Evolutionary conservation across 2,888 invertebrate genomes (phyloP), one percentile per base, ranked within the genome.

Genomic region (Aricia artaxerxes): DNA sequence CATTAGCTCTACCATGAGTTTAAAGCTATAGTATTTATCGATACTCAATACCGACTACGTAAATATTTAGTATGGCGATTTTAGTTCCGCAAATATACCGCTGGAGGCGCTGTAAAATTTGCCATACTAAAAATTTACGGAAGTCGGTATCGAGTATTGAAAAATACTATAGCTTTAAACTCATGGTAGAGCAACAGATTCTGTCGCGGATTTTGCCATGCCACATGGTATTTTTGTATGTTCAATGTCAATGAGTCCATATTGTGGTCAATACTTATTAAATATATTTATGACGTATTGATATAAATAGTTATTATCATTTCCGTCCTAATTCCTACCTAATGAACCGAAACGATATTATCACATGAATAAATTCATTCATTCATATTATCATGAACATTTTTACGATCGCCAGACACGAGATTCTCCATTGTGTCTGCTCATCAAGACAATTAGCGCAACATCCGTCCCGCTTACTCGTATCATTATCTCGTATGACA

Each of bases 381-480:
- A 69, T 69, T 69, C 69, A 69, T 61, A 11, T 64, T 11, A 38
- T 35, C 31, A 69, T 69, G 69, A 69, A 38, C 11, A 69, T 69
- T 69, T 69, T 38, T 38, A 69, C 69, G 35, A 69, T 69, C 69
- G 35, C 44, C 73, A 44, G 73, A 73, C 73, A n/a, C 16, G 31
- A 73, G 75, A 57, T 35, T 35, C 53, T 35, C 76, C 76, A 35
- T 76, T 76, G 75, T 75, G 78, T 73, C 73, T 73, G 73, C 78
- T 78, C 78, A 78, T 73, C 73, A 73, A 78, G 73, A 75, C 57
- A 79, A 79, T 79, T 79, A 79, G 73, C 73, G 73, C 44, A 35
- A 2, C 16, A 24, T 73, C 16, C 35, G 53, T 75, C 78, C 35
- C 73, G 1, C n/a, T 79, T 75, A 11, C 75, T 9, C 61, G 1